A percentile compares a stretch with the other conserved stretches of the same genome.
Evolutionary conservation across 2,888 invertebrate genomes (phyloP).

Genomic region (Trichopria drosophilae): DNA sequence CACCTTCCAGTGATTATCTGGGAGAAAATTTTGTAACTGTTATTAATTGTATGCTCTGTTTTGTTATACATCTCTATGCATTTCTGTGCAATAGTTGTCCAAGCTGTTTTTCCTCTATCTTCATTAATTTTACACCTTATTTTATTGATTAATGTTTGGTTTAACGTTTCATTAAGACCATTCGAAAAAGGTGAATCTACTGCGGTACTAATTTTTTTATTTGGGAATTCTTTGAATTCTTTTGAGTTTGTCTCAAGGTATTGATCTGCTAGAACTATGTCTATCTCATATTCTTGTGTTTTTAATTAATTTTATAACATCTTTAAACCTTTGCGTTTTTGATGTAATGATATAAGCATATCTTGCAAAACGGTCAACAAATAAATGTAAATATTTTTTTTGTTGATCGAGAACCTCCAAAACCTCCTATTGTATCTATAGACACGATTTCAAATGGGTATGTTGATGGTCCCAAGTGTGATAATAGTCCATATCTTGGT

Average conservation of each 20-base stretch:
- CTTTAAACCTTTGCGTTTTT: slow-evolving; percentile 10
- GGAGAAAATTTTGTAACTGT: slow-evolving; percentile 39
- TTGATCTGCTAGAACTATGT: slow-evolving; percentile 10
- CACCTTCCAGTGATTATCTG: slow-evolving; percentile 38
- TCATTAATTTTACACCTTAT: slow-evolving; percentile 25
- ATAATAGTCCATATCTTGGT: slow-evolving; percentile 28
- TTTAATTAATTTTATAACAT: slow-evolving; percentile 12
- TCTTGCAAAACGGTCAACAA: slow-evolving; percentile 10
- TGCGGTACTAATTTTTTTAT: slow-evolving; percentile 9
- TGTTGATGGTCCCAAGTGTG: slow-evolving; percentile 28
- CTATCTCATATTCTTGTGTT: slow-evolving; percentile 5
- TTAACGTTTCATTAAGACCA: too few species aligned
- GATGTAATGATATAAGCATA: slow-evolving; percentile 19
- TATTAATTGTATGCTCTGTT: slow-evolving; percentile 39
- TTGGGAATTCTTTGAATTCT: slow-evolving; percentile 12
- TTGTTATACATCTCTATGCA: slow-evolving; percentile 39
- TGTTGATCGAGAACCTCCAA: slow-evolving; percentile 18
- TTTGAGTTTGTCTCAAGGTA: slow-evolving; percentile 17
- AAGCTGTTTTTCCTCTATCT: slow-evolving; percentile 9
- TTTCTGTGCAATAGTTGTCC: slow-evolving; percentile 18
- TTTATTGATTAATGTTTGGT: slow-evolving; percentile 27
- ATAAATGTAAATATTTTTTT: slow-evolving; percentile 15
- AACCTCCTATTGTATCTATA: slow-evolving; percentile 34
- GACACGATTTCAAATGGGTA: slow-evolving; percentile 31
- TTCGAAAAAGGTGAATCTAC: too few species aligned